phyloP scores from a whole-genome alignment of 2,113 vertebrate species.

The Corvus hawaiiensis region DNA sequence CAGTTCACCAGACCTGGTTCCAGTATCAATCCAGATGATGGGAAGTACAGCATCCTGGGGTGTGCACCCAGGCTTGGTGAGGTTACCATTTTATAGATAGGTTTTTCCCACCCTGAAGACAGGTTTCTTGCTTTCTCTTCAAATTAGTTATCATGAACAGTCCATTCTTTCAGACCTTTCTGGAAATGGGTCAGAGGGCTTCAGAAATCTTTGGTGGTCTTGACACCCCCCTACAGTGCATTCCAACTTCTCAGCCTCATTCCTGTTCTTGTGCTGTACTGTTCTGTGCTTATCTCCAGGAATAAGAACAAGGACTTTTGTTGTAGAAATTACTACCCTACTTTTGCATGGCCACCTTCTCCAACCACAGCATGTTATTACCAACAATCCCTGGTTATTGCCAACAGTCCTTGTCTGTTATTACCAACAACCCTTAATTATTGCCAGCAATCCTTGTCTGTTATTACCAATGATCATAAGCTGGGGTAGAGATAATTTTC shows the following conservation, averaged over 20 bases:
- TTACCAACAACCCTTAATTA: background rate
- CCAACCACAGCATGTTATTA: background rate
- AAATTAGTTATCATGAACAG: background rate
- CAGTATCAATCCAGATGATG: background rate
- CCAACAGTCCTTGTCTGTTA: background rate
- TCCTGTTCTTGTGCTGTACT: background rate
- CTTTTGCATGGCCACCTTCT: background rate
- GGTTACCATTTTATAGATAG: background rate
- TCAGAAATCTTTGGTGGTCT: background rate
- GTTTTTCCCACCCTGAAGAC: background rate
- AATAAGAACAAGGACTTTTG: background rate
- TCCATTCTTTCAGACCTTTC: background rate
- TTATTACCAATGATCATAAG: background rate
- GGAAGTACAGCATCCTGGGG: background rate
- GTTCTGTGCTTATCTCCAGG: background rate
- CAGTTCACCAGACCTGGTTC: background rate
- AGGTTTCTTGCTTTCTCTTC: background rate
- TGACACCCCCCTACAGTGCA: background rate
- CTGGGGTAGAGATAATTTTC: background rate
- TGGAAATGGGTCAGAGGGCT: background rate
- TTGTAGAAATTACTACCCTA: background rate
- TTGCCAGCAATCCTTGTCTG: background rate
- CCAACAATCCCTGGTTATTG: background rate
- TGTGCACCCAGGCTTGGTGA: background rate
- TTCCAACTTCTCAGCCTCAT: background rate